Evolutionary conservation across 2,113 vertebrate genomes (phyloP), one percentile per base, ranked within the genome.

Genomic region (Cebidichthys violaceus): DNA sequence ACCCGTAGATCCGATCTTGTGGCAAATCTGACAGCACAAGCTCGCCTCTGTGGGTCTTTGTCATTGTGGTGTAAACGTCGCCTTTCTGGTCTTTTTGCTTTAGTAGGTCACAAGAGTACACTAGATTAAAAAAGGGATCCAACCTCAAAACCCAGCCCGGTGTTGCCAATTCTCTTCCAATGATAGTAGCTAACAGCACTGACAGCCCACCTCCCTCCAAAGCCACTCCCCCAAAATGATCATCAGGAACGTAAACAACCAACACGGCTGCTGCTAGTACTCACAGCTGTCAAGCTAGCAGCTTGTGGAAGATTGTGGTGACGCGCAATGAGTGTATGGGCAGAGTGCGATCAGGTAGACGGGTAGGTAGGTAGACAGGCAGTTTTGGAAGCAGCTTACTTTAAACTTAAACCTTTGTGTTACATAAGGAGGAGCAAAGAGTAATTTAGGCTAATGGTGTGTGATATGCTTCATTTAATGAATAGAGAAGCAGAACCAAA

Each of bases 1-100:
- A 99, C 98, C 98, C 98, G 98, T 99, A 99, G 98, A 99, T 99
- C 98, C 98, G 97, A 99, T 99, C 98, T 99, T 99, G 98, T 99
- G 98, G 96, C 96, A 92, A 96, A 96, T 96, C 85, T 92, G 87
- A 96, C 94, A 93, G 91, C 97, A 96, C 98, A 99, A 99, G 98
- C 96, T 99, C 97, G 98, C 93, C 94, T 99, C 98, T 99, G 97
- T 98, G 97, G 98, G 98, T 99, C 97, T 97, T 96, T 99, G 97
- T 97, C 97, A 96, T 89, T 95, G 92, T 96, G 98, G 97, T 96
- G 84, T 88, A 92, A 96, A 93, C 94, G 90, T 86, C 94, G 72
- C 55, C 50, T 55, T 78, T 35, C 47, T 18, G 54, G 54, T 54
- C 9, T 45, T 74, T 43, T 70, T 52, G 37, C 24, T n/a, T 50